These are phyloP conservation scores for Bufo gargarizans DNA, from an alignment of 2,113 vertebrate species.

Conservation along the genomic window DNA sequence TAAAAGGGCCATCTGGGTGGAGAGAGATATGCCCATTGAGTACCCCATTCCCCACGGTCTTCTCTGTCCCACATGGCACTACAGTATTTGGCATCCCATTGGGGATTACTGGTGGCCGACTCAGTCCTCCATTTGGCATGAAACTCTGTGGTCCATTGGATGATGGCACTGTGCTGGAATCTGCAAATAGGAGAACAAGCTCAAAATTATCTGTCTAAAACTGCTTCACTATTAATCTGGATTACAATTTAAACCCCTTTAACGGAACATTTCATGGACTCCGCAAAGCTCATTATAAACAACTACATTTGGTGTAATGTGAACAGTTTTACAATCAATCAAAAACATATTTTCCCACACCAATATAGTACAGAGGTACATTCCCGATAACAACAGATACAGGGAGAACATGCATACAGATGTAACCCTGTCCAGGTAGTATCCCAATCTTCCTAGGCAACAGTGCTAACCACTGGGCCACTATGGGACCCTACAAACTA, in stretches of 20 bases:
- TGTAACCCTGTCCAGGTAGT: too few species aligned
- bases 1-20: constrained; percentile 85
- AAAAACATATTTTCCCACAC: not conserved
- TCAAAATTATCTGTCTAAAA: not conserved
- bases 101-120: constrained; percentile 78
- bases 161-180: constrained; percentile 68
- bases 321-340: not conserved
- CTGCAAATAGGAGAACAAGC: constrained; percentile 64
- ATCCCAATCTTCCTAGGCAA: too few species aligned
- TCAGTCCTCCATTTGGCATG: constrained; percentile 75
- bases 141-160: constrained; percentile 75
- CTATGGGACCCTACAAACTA: not conserved
- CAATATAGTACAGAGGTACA: not conserved
- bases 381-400: not conserved
- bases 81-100: constrained; percentile 86
- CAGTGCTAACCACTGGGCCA: not conserved
- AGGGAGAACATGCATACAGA: not conserved
- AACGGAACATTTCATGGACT: constrained; percentile 2
- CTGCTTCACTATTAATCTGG: constrained; percentile 22
- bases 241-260: constrained; percentile 43
- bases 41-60: constrained; percentile 74
- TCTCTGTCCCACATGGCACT: constrained; percentile 82
- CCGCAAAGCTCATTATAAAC: constrained; percentile 1
- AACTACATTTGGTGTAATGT: constrained; percentile 1
- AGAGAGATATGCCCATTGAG: constrained; percentile 83